Evolutionary conservation across 2,797 vertebrate species (phyloP).

Genomic region (Liparis tanakae): DNA sequence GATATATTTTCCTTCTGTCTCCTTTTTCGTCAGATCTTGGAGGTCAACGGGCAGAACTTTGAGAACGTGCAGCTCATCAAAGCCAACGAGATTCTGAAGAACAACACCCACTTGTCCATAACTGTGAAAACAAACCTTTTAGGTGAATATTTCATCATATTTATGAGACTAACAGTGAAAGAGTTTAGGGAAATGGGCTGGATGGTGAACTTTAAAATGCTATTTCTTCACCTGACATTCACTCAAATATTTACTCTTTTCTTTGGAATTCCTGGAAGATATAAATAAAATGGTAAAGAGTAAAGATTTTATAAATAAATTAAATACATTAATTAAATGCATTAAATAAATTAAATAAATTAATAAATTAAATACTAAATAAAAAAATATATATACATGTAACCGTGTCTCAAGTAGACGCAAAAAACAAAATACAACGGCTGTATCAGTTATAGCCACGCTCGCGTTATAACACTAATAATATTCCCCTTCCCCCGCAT

Average conservation of each 20-base stretch:
- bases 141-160: constrained; percentile 81
- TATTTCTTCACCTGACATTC: no score
- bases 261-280: background rate
- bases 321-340: no score
- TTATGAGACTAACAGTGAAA: background rate
- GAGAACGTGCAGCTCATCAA: constrained; percentile 97
- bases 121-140: constrained; percentile 99
- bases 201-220: no score
- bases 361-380: no score
- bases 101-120: constrained; percentile 99
- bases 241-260: background rate
- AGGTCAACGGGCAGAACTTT: constrained; percentile 99
- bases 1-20: constrained; percentile 1
- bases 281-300: background rate
- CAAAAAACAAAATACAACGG: background rate
- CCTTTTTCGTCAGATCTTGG: constrained; percentile 87
- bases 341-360: no score
- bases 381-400: no score
- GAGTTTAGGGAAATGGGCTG: background rate
- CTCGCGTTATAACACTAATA: background rate
- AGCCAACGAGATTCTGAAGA: constrained; percentile 98
- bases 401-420: no score
- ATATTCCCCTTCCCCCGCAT: background rate
- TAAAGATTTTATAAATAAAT: no score
- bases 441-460: no score